Evolutionary conservation across 2,113 vertebrate genomes (phyloP).

Genomic region (Tympanuchus pallidicinctus): DNA sequence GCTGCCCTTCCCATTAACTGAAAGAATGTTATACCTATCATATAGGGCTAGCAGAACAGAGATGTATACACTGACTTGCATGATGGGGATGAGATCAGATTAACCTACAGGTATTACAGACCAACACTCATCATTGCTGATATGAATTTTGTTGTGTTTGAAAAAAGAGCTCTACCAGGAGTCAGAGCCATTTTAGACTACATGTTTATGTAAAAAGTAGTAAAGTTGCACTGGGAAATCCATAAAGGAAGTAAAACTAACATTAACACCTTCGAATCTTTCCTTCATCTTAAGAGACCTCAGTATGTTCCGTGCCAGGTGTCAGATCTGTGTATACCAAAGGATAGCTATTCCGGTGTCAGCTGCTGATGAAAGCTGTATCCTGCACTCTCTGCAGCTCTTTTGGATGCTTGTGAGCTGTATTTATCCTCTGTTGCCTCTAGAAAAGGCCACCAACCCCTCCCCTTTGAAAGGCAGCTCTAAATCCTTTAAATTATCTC

Average conservation of each 20-base stretch:
- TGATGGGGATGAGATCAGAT: neutral
- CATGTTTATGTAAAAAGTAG: neutral
- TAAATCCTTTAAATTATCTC: constrained; percentile 68
- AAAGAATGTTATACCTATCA: neutral
- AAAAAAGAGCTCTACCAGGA: neutral
- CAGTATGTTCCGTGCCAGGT: neutral
- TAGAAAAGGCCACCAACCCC: constrained; percentile 49
- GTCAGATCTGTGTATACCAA: neutral
- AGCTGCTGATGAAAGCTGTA: neutral
- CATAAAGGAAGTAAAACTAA: neutral
- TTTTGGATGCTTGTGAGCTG: constrained; percentile 26
- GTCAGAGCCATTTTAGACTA: neutral
- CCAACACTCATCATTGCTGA: neutral
- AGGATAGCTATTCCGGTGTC: neutral
- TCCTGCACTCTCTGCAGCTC: neutral
- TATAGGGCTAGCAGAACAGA: neutral
- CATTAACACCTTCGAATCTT: neutral
- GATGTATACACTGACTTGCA: neutral
- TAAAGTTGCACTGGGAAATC: neutral
- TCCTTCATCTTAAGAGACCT: neutral
- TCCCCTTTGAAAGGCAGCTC: constrained; percentile 45
- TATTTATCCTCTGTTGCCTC: constrained; percentile 8
- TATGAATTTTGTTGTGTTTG: neutral
- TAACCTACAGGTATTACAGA: neutral
- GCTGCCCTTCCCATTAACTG: fast-evolving